These are phyloP conservation scores for Carassius carassius DNA, from an alignment of 2,113 vertebrate species.

Conservation along the genomic window DNA sequence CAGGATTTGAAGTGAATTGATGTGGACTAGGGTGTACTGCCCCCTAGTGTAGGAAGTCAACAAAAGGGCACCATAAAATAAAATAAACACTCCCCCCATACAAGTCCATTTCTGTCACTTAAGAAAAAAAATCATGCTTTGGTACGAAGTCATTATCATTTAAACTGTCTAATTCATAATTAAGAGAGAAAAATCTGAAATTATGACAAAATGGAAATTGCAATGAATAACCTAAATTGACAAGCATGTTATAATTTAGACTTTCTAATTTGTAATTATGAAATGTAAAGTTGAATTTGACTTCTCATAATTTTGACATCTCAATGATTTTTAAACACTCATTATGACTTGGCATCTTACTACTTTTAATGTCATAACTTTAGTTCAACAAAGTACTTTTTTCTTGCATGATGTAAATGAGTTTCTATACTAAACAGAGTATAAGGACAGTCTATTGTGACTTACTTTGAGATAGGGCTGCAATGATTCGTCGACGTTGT, in stretches of 20 bases:
- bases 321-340: not conserved
- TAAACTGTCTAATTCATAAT: too few relatives aligned
- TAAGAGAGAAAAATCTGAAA: not conserved
- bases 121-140: too few relatives aligned
- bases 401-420: too few relatives aligned
- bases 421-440: not conserved
- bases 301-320: not conserved
- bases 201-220: too few relatives aligned
- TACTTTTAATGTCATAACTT: not conserved
- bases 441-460: not conserved
- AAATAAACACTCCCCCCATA: not conserved
- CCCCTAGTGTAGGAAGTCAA: constrained; percentile 42
- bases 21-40: constrained; percentile 25
- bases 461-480: too few relatives aligned
- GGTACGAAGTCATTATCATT: too few relatives aligned
- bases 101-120: not conserved
- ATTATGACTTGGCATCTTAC: not conserved
- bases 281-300: not conserved
- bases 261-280: too few relatives aligned
- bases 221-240: too few relatives aligned
- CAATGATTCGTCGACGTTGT: too few relatives aligned
- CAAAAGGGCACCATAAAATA: not conserved
- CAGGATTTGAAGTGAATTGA: constrained; percentile 2
- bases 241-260: too few relatives aligned
- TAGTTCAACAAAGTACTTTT: not conserved